Evolutionary conservation across 1,140 invertebrate species (phyloP), one percentile per base, ranked within the genome.

Genomic region (Ceratoteleas bidentatus): DNA sequence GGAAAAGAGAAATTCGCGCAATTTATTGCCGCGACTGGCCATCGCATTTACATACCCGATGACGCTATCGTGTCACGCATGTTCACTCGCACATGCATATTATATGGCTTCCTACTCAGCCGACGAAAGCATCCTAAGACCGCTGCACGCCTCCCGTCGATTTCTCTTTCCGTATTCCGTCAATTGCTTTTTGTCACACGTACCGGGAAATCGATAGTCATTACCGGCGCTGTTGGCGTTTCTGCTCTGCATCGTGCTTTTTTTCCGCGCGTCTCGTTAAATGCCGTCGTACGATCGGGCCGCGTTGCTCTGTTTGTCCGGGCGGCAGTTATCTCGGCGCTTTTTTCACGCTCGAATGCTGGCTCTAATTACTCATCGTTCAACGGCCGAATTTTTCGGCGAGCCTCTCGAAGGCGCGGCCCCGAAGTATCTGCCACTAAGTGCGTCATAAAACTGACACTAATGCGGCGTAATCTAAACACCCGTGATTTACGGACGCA

Each of bases 11-110:
- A 75, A 78, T 75, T 60, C 13, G 32, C 36, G 15, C 77, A 74
- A 91, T 90, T 89, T 89, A 90, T 90, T 88, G 87, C 88, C 87
- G 84, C 87, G 87, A 85, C 86, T 88, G 87, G 86, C 77, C 86
- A 78, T 80, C 83, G 80, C 86, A 91, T 90, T 91, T 89, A 86
- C 90, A 91, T 90, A 89, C 84, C 62, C 85, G 87, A 88, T 84
- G 85, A 85, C 84, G 86, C 73, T 85, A 84, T 83, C 86, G 84
- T 86, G 85, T 84, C 82, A 81, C 73, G 84, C 84, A 81, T 82
- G 68, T 76, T 78, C 79, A 62, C 72, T 64, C 80, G 73, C 77
- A 69, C 78, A 82, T 81, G 70, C 69, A 81, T 60, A 79, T 81
- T 83, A 76, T 66, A 66, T 52, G 36, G 69, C 70, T 68, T 76